These are phyloP conservation scores for Apodemia hepburni DNA, from an alignment of 2,888 invertebrate species.

Conservation along the genomic window DNA sequence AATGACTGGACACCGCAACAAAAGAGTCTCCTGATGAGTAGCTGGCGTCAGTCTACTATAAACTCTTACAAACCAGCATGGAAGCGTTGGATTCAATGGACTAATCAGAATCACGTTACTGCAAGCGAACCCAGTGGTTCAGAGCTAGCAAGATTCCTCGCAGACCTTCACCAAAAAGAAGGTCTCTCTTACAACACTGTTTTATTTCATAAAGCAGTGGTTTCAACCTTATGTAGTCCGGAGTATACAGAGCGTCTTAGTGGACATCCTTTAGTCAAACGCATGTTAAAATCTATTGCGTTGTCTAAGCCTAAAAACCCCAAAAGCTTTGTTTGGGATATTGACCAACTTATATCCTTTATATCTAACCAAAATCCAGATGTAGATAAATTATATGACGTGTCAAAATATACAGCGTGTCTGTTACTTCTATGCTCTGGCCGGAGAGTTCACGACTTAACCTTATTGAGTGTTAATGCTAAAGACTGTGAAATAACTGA, in stretches of 20 bases:
- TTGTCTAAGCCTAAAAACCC: background rate
- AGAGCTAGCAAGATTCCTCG: conserved; percentile 2
- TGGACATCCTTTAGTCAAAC: conserved; percentile 13
- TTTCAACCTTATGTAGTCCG: conserved; percentile 6
- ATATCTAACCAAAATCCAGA: background rate
- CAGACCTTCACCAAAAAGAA: conserved; percentile 5
- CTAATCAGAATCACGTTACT: background rate
- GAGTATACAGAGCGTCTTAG: conserved; percentile 9
- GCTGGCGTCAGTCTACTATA: background rate
- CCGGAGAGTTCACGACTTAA: conserved; percentile 24
- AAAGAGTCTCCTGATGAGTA: background rate
- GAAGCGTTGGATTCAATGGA: conserved; percentile 2
- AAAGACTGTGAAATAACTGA: conserved; percentile 1
- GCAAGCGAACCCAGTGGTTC: background rate
- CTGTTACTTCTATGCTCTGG: conserved; percentile 22
- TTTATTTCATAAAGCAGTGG: conserved; percentile 8
- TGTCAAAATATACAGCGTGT: conserved; percentile 17
- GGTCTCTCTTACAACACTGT: conserved; percentile 5
- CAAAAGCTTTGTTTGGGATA: conserved; percentile 3
- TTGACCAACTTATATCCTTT: conserved; percentile 7
- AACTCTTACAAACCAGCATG: conserved; percentile 3
- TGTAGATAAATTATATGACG: conserved; percentile 16
- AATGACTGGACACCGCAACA: background rate
- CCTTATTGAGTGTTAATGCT: background rate
- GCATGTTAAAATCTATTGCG: background rate